Base-by-base conservation (phyloP, 2,113 vertebrate species). In the Gavia stellata region DNA sequence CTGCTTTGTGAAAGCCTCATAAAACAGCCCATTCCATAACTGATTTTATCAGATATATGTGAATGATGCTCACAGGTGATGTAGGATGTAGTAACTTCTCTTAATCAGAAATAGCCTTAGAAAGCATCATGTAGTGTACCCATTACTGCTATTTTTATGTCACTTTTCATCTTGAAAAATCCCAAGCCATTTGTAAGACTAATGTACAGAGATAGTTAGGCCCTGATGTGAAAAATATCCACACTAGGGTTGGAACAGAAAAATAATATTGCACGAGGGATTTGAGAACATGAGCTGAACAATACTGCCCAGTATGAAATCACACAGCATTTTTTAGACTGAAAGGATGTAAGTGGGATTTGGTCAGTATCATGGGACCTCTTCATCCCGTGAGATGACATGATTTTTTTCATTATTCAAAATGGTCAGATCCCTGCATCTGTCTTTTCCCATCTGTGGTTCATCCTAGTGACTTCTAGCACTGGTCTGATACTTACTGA, bases 331-430 rank as follows among this genome's bases (percentile, higher is more conserved):
- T 79, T 40, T 75, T 89, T n/a, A 79, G 66, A 33, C 29, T 61
- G 38, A 24, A 92, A 73, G 12, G 15, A 21, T 55, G 6, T 28
- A 44, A 33, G 9, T 38, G 23, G 20, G 45, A 56, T 75, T 86
- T 52, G 5, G 8, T 74, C 29, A 72, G 12, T n/a, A n/a, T 28
- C 49, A n/a, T 1, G 44, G 18, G 19, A 65, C 15, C 20, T 86
- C 31, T 81, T 74, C 1, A 1, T 81, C 42, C 40, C 0, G 0
- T 58, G n/a, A 74, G 34, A 42, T 45, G 12, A 67, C 25, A 28
- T 49, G 8, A 7, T 55, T 66, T 81, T 67, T 71, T 78, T n/a
- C 13, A 36, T 79, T 34, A 53, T 65, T 63, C 20, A 17, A 77
- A 29, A 26, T 0, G 1, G 7, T 40, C 68, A 94, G 33, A 16